phyloP scores from a whole-genome alignment of 2,113 vertebrate species.

The Oncorhynchus kisutch region DNA sequence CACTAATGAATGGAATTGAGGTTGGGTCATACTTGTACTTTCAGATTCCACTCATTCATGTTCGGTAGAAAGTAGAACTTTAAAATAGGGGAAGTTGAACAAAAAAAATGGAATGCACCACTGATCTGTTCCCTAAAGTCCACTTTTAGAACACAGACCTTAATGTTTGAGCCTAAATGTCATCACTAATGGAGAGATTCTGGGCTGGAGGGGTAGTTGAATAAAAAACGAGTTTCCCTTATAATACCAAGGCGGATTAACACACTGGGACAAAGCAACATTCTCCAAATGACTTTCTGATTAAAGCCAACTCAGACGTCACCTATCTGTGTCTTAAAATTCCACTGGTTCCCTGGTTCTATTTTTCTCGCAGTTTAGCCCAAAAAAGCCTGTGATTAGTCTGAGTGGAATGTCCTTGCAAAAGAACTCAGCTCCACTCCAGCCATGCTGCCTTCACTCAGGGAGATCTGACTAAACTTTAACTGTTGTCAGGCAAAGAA shows the following conservation, averaged over 20 bases:
- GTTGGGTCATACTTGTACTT: slow-evolving; percentile 33
- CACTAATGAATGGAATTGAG: slow-evolving; percentile 41
- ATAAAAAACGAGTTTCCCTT: slow-evolving; percentile 2
- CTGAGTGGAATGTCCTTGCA: slow-evolving; percentile 26
- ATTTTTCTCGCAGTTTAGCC: slow-evolving; percentile 51
- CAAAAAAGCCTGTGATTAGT: slow-evolving; percentile 44
- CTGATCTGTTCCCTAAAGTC: background rate
- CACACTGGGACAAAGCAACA: slow-evolving; percentile 39
- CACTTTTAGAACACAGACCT: background rate
- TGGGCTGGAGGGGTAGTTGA: background rate
- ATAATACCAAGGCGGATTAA: slow-evolving; percentile 22
- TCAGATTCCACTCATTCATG: slow-evolving; percentile 51
- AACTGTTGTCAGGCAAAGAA: slow-evolving; percentile 45
- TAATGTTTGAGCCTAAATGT: background rate
- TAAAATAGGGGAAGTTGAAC: slow-evolving; percentile 32
- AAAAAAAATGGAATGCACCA: slow-evolving; percentile 25
- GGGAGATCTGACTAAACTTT: slow-evolving; percentile 57
- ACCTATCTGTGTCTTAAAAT: slow-evolving; percentile 42
- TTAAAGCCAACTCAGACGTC: slow-evolving; percentile 53
- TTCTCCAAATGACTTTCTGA: slow-evolving; percentile 50
- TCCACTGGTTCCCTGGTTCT: slow-evolving; percentile 34
- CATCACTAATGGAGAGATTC: background rate
- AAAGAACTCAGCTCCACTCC: slow-evolving; percentile 29
- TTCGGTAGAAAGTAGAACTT: slow-evolving; percentile 23
- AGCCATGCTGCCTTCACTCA: slow-evolving; percentile 24